Percentiles rank a stretch among this genome's conserved stretches.
These are phyloP conservation scores for Acleris laterana DNA, from an alignment of 2,888 invertebrate genomes.

Conservation along the genomic window DNA sequence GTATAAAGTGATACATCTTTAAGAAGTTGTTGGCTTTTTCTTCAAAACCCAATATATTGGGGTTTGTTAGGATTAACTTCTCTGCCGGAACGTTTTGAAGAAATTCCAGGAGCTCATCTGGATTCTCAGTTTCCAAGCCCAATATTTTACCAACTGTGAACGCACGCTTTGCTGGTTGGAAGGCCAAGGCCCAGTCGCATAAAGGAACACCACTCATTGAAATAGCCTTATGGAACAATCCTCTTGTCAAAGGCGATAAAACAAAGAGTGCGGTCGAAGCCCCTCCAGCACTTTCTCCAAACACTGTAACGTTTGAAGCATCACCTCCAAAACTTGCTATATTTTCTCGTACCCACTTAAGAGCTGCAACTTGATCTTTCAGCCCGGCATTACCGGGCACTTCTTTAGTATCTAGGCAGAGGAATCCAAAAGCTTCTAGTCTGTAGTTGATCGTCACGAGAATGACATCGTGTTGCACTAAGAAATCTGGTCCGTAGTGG, in stretches of 20 bases:
- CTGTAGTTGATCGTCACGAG: constrained; percentile 84
- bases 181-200: constrained; percentile 47
- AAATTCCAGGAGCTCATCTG: constrained; percentile 47
- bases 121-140: constrained; percentile 47
- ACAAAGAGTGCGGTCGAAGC: constrained; percentile 50
- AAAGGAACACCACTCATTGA: constrained; percentile 58
- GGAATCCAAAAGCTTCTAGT: constrained; percentile 80
- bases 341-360: constrained; percentile 57
- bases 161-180: constrained; percentile 46
- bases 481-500: constrained; percentile 80
- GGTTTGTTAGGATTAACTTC: constrained; percentile 41
- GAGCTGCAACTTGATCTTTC: constrained; percentile 64
- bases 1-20: constrained; percentile 44
- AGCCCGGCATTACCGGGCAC: constrained; percentile 85
- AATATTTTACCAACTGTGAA: constrained; percentile 47
- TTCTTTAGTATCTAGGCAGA: constrained; percentile 77
- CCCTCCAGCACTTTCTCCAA: constrained; percentile 62
- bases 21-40: constrained; percentile 31
- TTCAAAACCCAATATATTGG: constrained; percentile 36
- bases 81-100: constrained; percentile 48
- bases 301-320: constrained; percentile 54
- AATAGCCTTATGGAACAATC: constrained; percentile 58
- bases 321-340: constrained; percentile 58
- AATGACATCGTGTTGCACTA: constrained; percentile 79
- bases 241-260: constrained; percentile 61